Evolutionary conservation across 2,888 invertebrate genomes (phyloP).

Genomic region (Amblyjoppa fuscipennis): DNA sequence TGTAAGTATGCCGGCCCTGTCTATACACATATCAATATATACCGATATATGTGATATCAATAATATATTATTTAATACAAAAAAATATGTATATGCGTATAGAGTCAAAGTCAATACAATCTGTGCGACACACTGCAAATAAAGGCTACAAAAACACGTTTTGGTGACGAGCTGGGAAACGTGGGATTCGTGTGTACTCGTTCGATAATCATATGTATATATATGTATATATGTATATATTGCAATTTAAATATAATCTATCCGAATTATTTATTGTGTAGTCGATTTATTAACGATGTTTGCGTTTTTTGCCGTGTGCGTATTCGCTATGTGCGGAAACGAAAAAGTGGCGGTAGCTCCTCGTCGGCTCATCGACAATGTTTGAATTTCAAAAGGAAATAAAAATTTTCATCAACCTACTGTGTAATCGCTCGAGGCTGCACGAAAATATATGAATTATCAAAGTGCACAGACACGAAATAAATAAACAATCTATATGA

Average conservation of each 20-base stretch:
- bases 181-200: conserved; percentile 24
- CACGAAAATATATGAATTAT: too few relatives aligned
- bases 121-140: conserved; percentile 66
- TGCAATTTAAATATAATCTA: not conserved
- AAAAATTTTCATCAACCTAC: not conserved
- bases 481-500: too few relatives aligned
- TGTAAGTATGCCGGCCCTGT: conserved; percentile 60
- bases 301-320: not conserved
- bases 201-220: not conserved
- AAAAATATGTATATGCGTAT: conserved; percentile 13
- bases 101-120: conserved; percentile 18
- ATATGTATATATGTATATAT: not conserved
- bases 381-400: not conserved
- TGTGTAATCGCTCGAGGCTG: not conserved
- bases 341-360: not conserved
- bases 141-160: conserved; percentile 57
- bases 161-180: conserved; percentile 39
- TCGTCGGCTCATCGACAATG: not conserved
- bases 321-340: conserved; percentile 5
- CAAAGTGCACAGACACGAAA: too few relatives aligned
- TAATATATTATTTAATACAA: not conserved
- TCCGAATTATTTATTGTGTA: not conserved
- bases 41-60: not conserved
- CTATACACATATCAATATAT: conserved; percentile 2
- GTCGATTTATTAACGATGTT: not conserved